phyloP scores from a whole-genome alignment of 2,797 vertebrate species.

The Liparis tanakae region DNA sequence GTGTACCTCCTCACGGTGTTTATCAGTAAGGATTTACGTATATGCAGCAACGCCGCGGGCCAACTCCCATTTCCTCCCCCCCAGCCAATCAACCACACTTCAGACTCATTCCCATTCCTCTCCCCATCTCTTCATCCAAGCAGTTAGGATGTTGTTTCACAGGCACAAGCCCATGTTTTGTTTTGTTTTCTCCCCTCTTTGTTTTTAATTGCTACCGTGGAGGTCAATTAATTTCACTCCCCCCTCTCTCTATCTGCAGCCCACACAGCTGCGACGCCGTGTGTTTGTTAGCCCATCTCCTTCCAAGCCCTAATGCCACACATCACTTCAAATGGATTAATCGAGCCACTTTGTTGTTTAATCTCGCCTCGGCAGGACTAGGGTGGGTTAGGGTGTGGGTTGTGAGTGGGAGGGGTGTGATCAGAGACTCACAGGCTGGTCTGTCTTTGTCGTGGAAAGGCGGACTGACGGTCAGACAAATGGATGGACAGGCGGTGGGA shows the following conservation, averaged over 20 bases:
- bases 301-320: constrained; percentile 84
- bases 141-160: constrained; percentile 72
- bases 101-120: constrained; percentile 59
- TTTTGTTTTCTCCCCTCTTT: constrained; percentile 79
- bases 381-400: constrained; percentile 56
- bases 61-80: constrained; percentile 8
- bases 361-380: constrained; percentile 83
- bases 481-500: constrained; percentile 37
- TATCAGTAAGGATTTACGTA: constrained; percentile 28
- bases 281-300: constrained; percentile 80
- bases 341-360: constrained; percentile 85
- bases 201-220: constrained; percentile 84
- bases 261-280: constrained; percentile 79
- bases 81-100: constrained; percentile 53
- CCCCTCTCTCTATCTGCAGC: constrained; percentile 78
- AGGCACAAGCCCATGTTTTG: constrained; percentile 75
- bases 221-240: constrained; percentile 85
- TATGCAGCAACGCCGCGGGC: constrained; percentile 4
- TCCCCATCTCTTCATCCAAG: constrained; percentile 67
- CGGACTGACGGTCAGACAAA: constrained; percentile 58
- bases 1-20: constrained; percentile 21
- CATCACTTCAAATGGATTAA: constrained; percentile 84
- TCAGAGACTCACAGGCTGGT: constrained; percentile 70
- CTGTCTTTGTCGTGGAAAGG: constrained; percentile 73
- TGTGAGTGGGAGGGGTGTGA: constrained; percentile 63